Evolutionary conservation across 2,797 vertebrate species (phyloP), one percentile per base, ranked within the genome.

Genomic region (Cheirogaleus major): DNA sequence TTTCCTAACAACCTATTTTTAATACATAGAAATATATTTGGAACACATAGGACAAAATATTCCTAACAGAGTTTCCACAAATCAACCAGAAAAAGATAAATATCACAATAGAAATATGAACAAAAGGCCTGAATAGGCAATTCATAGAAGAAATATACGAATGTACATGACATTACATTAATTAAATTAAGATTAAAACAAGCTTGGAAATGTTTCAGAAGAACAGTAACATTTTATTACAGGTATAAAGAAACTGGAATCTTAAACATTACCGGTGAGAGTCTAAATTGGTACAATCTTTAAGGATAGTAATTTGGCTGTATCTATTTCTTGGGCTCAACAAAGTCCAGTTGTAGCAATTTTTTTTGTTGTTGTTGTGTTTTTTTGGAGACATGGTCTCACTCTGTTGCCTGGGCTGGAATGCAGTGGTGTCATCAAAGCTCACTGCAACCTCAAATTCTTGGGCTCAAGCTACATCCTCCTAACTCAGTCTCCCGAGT

Each of bases 101-200:
- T 9, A 81, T 22, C 48, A 72, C 67, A 85, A 70, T 11, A 76
- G 30, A 79, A 78, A 79, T 52, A 52, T 85, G 63, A 90, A 84
- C 43, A 78, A 84, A 90, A 48, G 52, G 48, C 76, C 78, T 89
- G 32, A 55, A 89, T 3, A n/a, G 45, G 45, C 41, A 81, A 93
- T 82, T 73, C 48, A 82, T 8, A 89, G 50, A 75, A 75, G 67
- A 70, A 86, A 88, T 45, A n/a, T 73, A 89, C 13, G 43, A 93
- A 83, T 13, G 11, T 69, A 63, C 8, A 85, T 65, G 35, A 61
- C 85, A 50, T 55, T 55, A 55, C 52, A 55, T 55, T 72, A 50
- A 85, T 43, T 70, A 85, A 61, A 90, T 85, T 94, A 61, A 79
- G 55, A 95, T 43, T n/a, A 92, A 84, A 84, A 63, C 32, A 75